Conservation (phyloP, 2,113 vertebrate genomes). For the Psittacula cyanocephala region DNA sequence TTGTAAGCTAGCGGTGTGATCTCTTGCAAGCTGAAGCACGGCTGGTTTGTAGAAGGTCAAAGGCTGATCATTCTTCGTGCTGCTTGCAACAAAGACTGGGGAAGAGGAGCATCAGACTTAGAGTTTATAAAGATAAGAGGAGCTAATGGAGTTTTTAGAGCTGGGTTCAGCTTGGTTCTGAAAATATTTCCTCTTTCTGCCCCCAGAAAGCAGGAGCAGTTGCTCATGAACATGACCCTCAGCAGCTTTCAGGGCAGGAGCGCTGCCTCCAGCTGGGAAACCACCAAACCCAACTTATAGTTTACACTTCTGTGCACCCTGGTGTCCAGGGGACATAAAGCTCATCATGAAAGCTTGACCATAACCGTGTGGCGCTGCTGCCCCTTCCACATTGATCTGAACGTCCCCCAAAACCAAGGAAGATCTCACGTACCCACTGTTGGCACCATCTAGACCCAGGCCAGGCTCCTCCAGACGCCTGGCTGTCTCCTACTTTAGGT, state of each 20-base stretch:
- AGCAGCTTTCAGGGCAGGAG: background rate
- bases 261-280: background rate
- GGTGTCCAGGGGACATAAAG: rapidly evolving
- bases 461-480: background rate
- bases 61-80: background rate
- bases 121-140: background rate
- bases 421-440: rapidly evolving
- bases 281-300: background rate
- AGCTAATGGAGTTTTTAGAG: background rate
- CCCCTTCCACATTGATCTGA: rapidly evolving
- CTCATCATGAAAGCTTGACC: background rate
- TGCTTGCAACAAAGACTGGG: background rate
- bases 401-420: background rate
- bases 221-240: background rate
- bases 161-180: background rate
- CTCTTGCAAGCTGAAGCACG: rapidly evolving
- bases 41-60: background rate
- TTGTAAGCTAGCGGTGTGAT: background rate
- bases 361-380: rapidly evolving
- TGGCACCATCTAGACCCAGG: background rate
- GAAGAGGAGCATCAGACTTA: background rate
- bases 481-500: background rate
- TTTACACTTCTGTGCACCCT: background rate
- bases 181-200: background rate
- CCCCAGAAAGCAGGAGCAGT: background rate